A percentile compares a stretch with the other conserved stretches of the same genome.
These are phyloP conservation scores for Poicephalus meyeri DNA, from an alignment of 2,113 vertebrate species.

Conservation along the genomic window DNA sequence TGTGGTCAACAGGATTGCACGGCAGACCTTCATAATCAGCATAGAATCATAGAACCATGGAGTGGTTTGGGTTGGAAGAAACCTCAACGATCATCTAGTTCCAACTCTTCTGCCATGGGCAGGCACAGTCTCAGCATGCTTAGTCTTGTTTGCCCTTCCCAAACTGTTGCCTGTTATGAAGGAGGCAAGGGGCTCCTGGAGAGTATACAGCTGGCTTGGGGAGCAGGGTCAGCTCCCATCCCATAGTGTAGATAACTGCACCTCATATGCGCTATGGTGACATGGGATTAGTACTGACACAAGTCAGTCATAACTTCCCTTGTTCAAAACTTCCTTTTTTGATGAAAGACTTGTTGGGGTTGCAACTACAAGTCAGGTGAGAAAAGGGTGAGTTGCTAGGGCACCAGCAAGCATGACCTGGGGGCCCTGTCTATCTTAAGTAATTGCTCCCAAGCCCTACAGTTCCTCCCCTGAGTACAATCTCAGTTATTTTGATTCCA, in stretches of 20 bases:
- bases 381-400: neutral
- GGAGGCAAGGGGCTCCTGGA: neutral
- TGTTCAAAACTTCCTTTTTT: neutral
- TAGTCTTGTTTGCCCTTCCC: neutral
- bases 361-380: neutral
- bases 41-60: neutral
- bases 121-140: neutral
- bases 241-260: neutral
- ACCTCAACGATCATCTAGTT: neutral
- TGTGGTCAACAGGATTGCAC: rapidly evolving
- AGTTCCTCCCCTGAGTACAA: neutral
- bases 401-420: neutral
- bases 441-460: neutral
- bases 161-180: neutral
- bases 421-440: neutral
- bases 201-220: neutral
- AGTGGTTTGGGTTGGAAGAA: neutral
- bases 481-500: neutral
- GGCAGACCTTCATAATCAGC: neutral
- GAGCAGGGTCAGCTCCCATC: neutral
- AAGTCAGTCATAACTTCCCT: neutral
- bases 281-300: neutral
- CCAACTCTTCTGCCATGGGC: neutral
- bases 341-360: neutral
- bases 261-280: no score